Base-by-base conservation (phyloP, 2,113 vertebrate genomes). In the Apodemus sylvaticus region DNA sequence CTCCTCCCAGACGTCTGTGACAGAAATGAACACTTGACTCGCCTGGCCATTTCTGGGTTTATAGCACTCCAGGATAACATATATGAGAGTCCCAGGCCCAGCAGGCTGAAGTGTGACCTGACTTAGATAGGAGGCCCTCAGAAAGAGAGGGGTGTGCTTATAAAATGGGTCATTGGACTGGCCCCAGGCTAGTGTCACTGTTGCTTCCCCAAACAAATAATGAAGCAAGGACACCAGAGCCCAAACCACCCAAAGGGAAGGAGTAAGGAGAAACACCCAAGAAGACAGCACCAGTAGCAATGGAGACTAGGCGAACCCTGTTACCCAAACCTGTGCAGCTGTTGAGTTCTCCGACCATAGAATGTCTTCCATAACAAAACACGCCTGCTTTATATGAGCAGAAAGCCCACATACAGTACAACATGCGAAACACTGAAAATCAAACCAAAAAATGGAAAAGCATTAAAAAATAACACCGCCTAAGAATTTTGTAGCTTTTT, bases 181-280 rank as follows among this genome's bases (percentile, higher is more conserved):
- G 58, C 29, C 4, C 12, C 1, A 4, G 17, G 14, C 5, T 20
- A 3, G 2, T 20, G 48, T 24, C 71, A 11, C 39, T 1, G 10
- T 1, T 9, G 14, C 22, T 8, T 45, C 51, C 45, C 3, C n/a
- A 48, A 58, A 10, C 3, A 36, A 26, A 24, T 31, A 36, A 31
- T 1, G 4, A 60, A 66, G 5, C 53, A 53, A 36, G 68, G n/a
- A n/a, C 3, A 36, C 10, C 42, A 42, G 39, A 79, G n/a, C 31
- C 1, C 26, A 6, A 60, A 42, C 55, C 24, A 20, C 45, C 2
- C 13, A 3, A 10, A 51, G 12, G 4, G 13, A 14, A 73, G 24
- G 0, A 2, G 9, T 2, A 12, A 8, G 60, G 14, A 8, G 20
- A 29, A 58, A 20, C 22, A 2, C 1, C 3, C 10, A 64, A 10